Evolutionary conservation across 2,797 vertebrate genomes (phyloP).

Genomic region (Cygnus olor): DNA sequence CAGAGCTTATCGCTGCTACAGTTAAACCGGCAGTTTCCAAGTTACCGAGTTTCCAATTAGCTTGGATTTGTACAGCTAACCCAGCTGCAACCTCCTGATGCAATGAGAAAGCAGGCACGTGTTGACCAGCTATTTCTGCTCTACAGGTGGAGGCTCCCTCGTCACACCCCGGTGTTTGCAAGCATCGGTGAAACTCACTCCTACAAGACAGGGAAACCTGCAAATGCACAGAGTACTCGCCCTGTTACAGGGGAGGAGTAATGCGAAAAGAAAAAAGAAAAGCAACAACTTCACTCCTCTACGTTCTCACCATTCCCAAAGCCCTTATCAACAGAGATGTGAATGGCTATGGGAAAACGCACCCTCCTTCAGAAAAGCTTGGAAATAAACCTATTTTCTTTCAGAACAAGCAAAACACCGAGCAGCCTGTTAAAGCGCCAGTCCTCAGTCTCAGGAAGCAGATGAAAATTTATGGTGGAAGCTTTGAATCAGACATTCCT

Average conservation of each 20-base stretch:
- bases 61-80: accelerated
- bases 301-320: background rate
- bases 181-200: background rate
- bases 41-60: background rate
- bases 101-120: slow-evolving; percentile 21
- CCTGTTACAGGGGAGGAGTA: background rate
- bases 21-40: background rate
- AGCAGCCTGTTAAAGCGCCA: background rate
- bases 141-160: background rate
- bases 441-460: background rate
- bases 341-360: background rate
- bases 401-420: background rate
- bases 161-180: accelerated
- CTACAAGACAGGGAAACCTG: background rate
- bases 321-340: background rate
- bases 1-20: background rate
- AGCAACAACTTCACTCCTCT: background rate
- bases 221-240: background rate
- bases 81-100: background rate
- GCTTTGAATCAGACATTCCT: slow-evolving; percentile 26
- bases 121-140: background rate
- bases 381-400: background rate
- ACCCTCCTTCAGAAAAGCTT: background rate
- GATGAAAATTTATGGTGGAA: background rate
- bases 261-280: background rate